Evolutionary conservation across 2,113 vertebrate genomes (phyloP).

Genomic region (Aplodontia rufa): DNA sequence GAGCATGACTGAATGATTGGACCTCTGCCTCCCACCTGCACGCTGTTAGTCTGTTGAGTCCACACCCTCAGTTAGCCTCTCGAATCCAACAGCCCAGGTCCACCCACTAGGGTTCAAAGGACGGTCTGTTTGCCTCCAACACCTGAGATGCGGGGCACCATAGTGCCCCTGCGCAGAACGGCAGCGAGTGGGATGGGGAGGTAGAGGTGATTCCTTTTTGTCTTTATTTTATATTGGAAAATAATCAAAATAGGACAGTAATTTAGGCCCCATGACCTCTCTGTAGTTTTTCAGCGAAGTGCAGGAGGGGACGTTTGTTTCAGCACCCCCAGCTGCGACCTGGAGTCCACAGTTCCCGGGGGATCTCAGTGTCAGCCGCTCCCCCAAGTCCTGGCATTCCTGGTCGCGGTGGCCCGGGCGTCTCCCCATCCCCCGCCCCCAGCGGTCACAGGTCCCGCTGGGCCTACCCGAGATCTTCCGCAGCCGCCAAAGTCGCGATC

Average conservation of each 20-base stretch:
- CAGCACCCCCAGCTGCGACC: neutral
- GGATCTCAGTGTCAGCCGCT: neutral
- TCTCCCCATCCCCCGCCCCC: neutral
- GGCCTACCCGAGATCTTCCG: neutral
- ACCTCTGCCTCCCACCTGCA: constrained; percentile 10
- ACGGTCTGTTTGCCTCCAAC: neutral
- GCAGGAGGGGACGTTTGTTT: neutral
- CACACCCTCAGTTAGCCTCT: neutral
- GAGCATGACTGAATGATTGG: neutral
- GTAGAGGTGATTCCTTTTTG: neutral
- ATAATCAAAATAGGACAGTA: neutral
- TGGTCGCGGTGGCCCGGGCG: neutral
- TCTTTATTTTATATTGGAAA: neutral
- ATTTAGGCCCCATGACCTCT: neutral
- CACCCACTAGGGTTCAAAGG: neutral
- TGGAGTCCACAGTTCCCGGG: neutral
- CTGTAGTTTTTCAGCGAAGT: neutral
- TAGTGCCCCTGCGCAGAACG: neutral
- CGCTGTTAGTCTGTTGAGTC: neutral
- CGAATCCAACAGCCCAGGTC: neutral
- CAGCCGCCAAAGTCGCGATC: neutral
- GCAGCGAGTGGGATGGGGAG: neutral
- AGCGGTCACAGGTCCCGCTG: neutral
- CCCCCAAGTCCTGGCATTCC: neutral
- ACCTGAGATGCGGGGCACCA: neutral